Percentiles rank a stretch among this genome's conserved stretches.
Conservation (phyloP, 2,113 vertebrate species). For the Excalfactoria chinensis region DNA sequence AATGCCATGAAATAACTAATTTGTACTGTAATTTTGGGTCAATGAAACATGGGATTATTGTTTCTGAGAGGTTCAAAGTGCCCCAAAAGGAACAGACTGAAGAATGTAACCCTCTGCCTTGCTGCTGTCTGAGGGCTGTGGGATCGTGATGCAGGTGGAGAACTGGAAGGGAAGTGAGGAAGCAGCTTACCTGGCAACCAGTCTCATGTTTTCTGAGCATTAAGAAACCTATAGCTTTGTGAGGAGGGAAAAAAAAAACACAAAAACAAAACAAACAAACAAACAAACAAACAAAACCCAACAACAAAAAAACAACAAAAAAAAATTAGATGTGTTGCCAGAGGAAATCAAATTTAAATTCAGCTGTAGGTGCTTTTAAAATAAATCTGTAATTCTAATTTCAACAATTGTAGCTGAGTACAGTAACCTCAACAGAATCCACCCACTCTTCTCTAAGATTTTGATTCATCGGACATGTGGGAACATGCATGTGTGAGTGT, state of each 20-base stretch:
- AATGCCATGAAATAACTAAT: background rate
- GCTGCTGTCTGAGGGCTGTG: background rate
- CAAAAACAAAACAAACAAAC: no score
- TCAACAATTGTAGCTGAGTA: conserved; percentile 1
- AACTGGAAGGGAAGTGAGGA: background rate
- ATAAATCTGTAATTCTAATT: conserved; percentile 22
- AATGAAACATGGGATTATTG: background rate
- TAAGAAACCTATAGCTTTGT: background rate
- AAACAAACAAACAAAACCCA: no score
- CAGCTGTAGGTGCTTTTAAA: conserved; percentile 5
- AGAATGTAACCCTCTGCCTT: background rate
- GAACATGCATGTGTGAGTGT: conserved; percentile 36
- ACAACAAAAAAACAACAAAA: background rate
- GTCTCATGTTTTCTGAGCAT: background rate
- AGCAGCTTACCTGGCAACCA: background rate
- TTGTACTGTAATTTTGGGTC: background rate
- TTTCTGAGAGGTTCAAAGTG: background rate
- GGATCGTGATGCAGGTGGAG: background rate
- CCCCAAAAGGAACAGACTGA: background rate
- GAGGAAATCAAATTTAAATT: background rate
- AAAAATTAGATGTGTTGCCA: background rate
- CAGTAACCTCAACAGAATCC: conserved; percentile 26
- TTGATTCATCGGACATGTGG: conserved; percentile 35
- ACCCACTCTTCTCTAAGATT: conserved; percentile 15
- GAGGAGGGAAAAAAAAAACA: background rate